Evolutionary conservation across 2,113 vertebrate species (phyloP).

Genomic region (Laterallus jamaicensis): DNA sequence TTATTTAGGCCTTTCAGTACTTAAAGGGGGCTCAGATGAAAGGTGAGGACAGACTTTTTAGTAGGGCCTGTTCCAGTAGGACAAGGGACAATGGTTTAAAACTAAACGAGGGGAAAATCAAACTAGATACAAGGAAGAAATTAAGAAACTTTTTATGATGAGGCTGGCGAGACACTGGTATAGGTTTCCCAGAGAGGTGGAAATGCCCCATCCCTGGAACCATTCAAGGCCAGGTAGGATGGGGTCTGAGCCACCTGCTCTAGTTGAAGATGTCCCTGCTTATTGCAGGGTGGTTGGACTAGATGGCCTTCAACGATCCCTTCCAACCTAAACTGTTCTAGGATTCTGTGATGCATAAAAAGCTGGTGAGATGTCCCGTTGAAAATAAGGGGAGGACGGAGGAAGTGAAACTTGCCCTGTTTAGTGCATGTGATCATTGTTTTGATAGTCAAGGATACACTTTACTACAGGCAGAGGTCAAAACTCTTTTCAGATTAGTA

Average conservation of each 20-base stretch:
- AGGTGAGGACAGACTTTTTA: too few relatives aligned
- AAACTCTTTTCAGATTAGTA: neutral
- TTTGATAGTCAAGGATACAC: neutral
- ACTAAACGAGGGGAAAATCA: too few relatives aligned
- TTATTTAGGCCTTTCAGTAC: too few relatives aligned
- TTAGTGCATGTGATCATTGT: neutral
- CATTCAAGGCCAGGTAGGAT: neutral
- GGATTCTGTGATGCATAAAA: neutral
- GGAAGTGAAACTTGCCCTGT: neutral
- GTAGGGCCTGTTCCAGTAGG: too few relatives aligned
- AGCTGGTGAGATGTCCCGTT: neutral
- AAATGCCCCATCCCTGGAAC: neutral
- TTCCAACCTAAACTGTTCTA: neutral
- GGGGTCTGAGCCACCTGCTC: neutral
- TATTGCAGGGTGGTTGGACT: rapidly evolving
- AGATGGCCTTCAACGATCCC: too few relatives aligned
- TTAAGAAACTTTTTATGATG: rapidly evolving
- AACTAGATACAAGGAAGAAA: neutral
- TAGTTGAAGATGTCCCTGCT: neutral
- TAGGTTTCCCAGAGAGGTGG: neutral
- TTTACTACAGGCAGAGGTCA: neutral
- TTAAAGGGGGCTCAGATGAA: too few relatives aligned
- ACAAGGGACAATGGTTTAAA: too few relatives aligned
- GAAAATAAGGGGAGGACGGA: neutral
- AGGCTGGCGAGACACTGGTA: rapidly evolving